These are phyloP conservation scores for Eupithecia centaureata DNA, from an alignment of 2,888 invertebrate genomes.

Conservation along the genomic window DNA sequence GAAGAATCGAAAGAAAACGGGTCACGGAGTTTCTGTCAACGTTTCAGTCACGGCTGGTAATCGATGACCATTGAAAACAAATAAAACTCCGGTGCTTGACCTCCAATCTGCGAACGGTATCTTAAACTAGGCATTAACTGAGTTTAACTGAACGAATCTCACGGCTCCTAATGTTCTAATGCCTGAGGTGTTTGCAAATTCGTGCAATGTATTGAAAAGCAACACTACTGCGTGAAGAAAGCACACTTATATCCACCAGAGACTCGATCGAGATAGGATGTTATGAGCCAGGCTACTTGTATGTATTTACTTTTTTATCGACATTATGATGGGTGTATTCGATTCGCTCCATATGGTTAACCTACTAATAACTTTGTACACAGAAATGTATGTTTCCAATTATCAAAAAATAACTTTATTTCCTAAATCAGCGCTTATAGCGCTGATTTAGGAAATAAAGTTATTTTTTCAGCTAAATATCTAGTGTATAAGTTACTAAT, in stretches of 20 bases:
- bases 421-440: too few relatives aligned
- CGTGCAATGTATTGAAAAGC: slow-evolving; percentile 5
- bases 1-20: slow-evolving; percentile 24
- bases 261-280: not conserved
- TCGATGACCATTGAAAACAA: slow-evolving; percentile 41
- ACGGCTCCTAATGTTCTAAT: slow-evolving; percentile 31
- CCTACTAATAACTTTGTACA: not conserved
- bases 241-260: not conserved
- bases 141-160: slow-evolving; percentile 38
- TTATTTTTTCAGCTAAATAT: too few relatives aligned
- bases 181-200: slow-evolving; percentile 35
- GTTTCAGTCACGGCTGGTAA: slow-evolving; percentile 48
- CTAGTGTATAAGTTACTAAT: too few relatives aligned
- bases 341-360: not conserved
- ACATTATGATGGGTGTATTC: not conserved
- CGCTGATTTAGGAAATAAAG: not conserved
- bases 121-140: slow-evolving; percentile 26
- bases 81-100: slow-evolving; percentile 37
- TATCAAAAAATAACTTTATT: too few relatives aligned
- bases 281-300: not conserved
- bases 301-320: not conserved
- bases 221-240: not conserved
- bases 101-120: slow-evolving; percentile 37
- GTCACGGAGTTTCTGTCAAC: slow-evolving; percentile 33
- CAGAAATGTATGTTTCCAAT: not conserved